These are phyloP conservation scores for Lagria hirta DNA, from an alignment of 2,888 invertebrate genomes.

Conservation along the genomic window DNA sequence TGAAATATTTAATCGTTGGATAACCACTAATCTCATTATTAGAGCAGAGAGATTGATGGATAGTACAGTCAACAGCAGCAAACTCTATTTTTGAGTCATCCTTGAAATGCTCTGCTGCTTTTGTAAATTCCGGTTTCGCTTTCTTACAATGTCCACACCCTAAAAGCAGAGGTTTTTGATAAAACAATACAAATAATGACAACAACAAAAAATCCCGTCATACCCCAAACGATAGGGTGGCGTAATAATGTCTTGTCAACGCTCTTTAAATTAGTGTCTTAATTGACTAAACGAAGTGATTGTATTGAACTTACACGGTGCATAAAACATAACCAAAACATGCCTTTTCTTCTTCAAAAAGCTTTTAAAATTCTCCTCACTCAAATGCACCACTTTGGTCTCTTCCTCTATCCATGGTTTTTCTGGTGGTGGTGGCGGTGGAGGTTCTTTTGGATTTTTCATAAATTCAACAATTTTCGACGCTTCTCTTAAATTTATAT, in stretches of 20 bases:
- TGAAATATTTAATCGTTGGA: conserved; percentile 85
- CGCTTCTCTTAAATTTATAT: conserved; percentile 75
- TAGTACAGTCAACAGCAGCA: conserved; percentile 82
- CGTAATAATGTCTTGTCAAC: too few species aligned
- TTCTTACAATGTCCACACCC: conserved; percentile 93
- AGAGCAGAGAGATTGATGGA: conserved; percentile 64
- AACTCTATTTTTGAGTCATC: conserved; percentile 78
- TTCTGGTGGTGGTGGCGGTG: conserved; percentile 82
- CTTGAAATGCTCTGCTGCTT: conserved; percentile 72
- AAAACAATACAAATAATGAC: conserved; percentile 23
- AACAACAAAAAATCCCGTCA: neutral
- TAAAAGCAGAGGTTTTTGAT: conserved; percentile 49
- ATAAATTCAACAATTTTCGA: conserved; percentile 81
- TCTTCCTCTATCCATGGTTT: conserved; percentile 77
- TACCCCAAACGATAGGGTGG: neutral
- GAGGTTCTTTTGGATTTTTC: conserved; percentile 78
- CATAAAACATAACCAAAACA: conserved; percentile 87
- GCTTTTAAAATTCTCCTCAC: conserved; percentile 69
- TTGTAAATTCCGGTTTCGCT: conserved; percentile 78
- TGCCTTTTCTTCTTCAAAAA: conserved; percentile 84
- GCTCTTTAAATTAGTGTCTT: too few species aligned
- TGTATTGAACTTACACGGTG: conserved; percentile 85
- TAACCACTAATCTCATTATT: conserved; percentile 76
- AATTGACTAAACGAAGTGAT: too few species aligned
- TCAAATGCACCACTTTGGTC: conserved; percentile 75